Conservation (phyloP, 1,140 invertebrate species). For the Hypothenemus hampei region DNA sequence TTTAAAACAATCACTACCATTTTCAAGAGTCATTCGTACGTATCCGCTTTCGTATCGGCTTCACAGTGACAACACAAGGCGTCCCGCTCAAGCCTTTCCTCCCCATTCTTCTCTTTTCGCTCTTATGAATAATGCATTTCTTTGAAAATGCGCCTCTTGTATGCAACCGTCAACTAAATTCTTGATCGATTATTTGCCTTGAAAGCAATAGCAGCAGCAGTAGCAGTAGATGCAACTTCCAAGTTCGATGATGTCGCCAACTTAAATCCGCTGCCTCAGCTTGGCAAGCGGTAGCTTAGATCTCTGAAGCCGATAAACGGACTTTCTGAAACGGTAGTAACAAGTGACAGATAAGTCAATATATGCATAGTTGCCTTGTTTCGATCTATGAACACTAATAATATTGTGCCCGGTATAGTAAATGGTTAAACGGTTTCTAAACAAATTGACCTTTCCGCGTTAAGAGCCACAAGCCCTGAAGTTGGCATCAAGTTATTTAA, state of each 20-base stretch:
- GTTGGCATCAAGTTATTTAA: too few species aligned
- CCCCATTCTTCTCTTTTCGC: constrained; percentile 6
- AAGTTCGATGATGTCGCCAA: constrained; percentile 17
- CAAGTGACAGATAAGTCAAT: constrained; percentile 12
- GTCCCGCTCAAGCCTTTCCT: constrained; percentile 1
- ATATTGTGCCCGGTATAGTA: too few species aligned
- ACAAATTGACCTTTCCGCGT: too few species aligned
- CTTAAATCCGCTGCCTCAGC: constrained; percentile 9
- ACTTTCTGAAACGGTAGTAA: constrained; percentile 4
- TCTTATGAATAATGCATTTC: constrained; percentile 19
- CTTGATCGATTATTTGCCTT: constrained; percentile 22
- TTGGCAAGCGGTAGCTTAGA: constrained; percentile 21
- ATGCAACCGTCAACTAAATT: constrained; percentile 22
- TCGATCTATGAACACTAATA: too few species aligned
- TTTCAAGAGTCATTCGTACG: too few species aligned
- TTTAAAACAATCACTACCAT: too few species aligned
- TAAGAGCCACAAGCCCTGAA: too few species aligned
- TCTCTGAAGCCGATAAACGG: constrained; percentile 11
- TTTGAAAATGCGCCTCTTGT: constrained; percentile 12
- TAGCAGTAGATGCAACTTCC: too few species aligned
- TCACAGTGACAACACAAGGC: constrained; percentile 1
- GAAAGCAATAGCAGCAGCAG: too few species aligned
- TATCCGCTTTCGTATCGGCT: constrained; percentile 8
- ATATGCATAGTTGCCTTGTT: too few species aligned
- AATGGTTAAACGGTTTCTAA: too few species aligned